Evolutionary conservation across 2,113 vertebrate species (phyloP), one percentile per base, ranked within the genome.

Genomic region (Myodes glareolus): DNA sequence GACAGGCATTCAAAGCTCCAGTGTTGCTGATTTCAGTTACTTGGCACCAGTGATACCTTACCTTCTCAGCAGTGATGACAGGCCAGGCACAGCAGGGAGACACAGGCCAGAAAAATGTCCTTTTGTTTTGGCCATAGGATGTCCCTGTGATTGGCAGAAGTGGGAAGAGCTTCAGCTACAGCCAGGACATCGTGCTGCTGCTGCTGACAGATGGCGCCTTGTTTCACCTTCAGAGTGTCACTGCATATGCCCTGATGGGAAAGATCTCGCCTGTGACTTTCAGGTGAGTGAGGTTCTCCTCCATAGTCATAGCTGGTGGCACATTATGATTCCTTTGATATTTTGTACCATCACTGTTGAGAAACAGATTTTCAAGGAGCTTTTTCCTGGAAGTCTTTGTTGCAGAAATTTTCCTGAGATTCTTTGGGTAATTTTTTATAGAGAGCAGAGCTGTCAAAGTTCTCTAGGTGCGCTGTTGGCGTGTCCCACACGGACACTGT

Each of bases 211-310:
- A 99, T 0, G 99, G 99, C 0, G 97, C 96, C 21, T 98, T 99
- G 36, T 99, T 99, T 98, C 99, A 99, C 97, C 98, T 99, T 19
- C 99, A 99, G 98, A 99, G 99, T 2, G 99, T 99, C 95, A 99
- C 99, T 0, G 99, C 99, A 4, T 99, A 99, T 0, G 99, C 99
- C 1, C 96, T 99, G 95, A 99, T 99, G 99, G 99, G 99, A 5
- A 99, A 99, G 55, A 99, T 99, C 68, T 99, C 99, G 12, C 99
- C 99, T 0, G 99, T 99, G 81, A 99, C 99, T 0, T 99, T 99
- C 99, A 99, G 99, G 99, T 99, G 97, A 91, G 82, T 88, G 39
- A 76, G 39, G 8, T 23, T 65, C 31, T 63, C 50, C 5, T 33
- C 16, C 7, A 1, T 10, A 1, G 50, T 3, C 14, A 5, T 5